A percentile compares a stretch with the other conserved stretches of the same genome.
Conservation (phyloP, 2,888 invertebrate species). For the Ectobius pallidus region DNA sequence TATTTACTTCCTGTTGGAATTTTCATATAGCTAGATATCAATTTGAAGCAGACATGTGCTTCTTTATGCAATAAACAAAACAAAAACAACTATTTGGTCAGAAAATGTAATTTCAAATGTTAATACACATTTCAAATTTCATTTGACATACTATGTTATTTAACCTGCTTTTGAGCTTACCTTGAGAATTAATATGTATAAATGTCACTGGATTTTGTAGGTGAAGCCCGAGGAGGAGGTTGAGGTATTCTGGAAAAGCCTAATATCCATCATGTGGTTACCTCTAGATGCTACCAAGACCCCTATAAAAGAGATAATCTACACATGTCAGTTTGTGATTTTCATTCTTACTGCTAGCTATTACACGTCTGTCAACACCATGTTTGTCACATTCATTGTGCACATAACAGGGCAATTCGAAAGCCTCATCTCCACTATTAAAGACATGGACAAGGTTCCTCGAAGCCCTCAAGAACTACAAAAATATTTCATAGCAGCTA, state of each 20-base stretch:
- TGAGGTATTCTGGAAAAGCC: slow-evolving; percentile 10
- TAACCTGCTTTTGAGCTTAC: too few species aligned
- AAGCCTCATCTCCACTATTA: neutral
- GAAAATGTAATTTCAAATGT: too few species aligned
- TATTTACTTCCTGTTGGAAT: too few species aligned
- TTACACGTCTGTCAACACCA: neutral
- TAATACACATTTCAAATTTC: too few species aligned
- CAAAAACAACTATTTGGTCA: too few species aligned
- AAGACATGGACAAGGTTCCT: neutral
- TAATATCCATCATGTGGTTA: slow-evolving; percentile 12
- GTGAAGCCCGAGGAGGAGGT: neutral
- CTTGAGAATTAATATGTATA: too few species aligned
- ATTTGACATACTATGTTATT: too few species aligned
- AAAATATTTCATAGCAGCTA: neutral
- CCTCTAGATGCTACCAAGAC: neutral
- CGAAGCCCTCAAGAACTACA: neutral
- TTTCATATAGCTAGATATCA: too few species aligned
- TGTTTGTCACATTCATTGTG: slow-evolving; percentile 1
- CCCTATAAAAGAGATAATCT: neutral
- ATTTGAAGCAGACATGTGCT: too few species aligned
- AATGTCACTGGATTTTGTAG: too few species aligned
- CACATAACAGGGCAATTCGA: neutral
- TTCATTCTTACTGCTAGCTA: neutral
- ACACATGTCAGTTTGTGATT: neutral
- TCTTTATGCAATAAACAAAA: too few species aligned